Percentiles rank a stretch among this genome's conserved stretches.
phyloP scores from a whole-genome alignment of 2,888 invertebrate genomes.

The Volucella bombylans region DNA sequence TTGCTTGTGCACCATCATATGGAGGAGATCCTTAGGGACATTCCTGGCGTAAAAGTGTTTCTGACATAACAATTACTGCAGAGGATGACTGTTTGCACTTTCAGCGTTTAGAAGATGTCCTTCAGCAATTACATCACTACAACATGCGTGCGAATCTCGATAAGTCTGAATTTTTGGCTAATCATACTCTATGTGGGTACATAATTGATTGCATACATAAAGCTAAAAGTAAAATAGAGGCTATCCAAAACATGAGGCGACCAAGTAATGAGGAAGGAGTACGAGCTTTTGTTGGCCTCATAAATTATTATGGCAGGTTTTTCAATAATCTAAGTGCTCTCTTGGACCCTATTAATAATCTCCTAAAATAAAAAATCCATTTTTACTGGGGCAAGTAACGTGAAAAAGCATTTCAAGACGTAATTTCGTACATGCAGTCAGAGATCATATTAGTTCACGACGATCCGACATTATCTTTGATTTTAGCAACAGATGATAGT shows the following conservation, averaged over 20 bases:
- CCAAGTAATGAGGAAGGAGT: constrained; percentile 75
- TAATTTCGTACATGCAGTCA: no score
- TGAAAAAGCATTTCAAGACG: no score
- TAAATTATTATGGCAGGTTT: constrained; percentile 78
- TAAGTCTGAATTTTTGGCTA: constrained; percentile 74
- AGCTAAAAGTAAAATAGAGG: constrained; percentile 75
- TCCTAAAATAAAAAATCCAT: constrained; percentile 68
- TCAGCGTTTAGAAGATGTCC: constrained; percentile 70
- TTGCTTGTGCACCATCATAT: constrained; percentile 77
- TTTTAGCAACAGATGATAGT: no score
- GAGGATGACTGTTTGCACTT: constrained; percentile 73
- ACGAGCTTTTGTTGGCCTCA: constrained; percentile 75
- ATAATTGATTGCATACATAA: constrained; percentile 76
- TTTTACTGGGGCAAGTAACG: constrained; percentile 75
- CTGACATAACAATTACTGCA: constrained; percentile 76
- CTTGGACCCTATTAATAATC: constrained; percentile 75
- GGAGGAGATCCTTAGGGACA: constrained; percentile 75
- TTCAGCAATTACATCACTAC: constrained; percentile 71
- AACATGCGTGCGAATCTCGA: constrained; percentile 75
- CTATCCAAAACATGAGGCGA: constrained; percentile 73
- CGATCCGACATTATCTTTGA: no score
- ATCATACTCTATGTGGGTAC: constrained; percentile 76
- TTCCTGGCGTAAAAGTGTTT: no score
- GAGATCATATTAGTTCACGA: no score
- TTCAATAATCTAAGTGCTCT: constrained; percentile 74